Base-by-base conservation (phyloP, 2,113 vertebrate species). In the Sclerurus mexicanus region DNA sequence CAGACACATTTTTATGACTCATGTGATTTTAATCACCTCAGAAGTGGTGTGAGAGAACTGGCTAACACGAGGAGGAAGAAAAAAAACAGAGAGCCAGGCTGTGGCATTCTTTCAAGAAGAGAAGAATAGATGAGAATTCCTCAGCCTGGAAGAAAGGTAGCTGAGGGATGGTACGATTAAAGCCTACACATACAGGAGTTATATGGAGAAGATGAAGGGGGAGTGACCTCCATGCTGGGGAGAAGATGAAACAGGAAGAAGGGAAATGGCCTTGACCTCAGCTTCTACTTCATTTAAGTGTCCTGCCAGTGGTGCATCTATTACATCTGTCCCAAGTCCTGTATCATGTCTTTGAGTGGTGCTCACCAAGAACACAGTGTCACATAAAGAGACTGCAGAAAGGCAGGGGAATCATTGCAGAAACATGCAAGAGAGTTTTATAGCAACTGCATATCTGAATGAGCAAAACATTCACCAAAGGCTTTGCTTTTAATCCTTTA, bases 221-320 rank as follows among this genome's bases (percentile, higher is more conserved):
- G 92, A 93, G 88, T 96, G 69, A 96, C 76, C 53, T 96, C 31
- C 75, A 55, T 0, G 1, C 47, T 68, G 47, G 53, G 56, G 49
- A 92, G 62, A 87, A 40, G 60, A 93, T 96, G 64, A 94, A 96
- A 93, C 18, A 81, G 81, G 63, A 69, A 77, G 33, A 95, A 66
- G 42, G 60, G 58, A 80, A 93, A 82, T 75, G 76, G 28, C 76
- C 85, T 81, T 86, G 79, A 93, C 93, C 67, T 27, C 63, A 59
- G 1, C 52, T 94, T 81, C 56, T 37, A 81, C 76, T 91, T 96
- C 47, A 73, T 58, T 30, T 53, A 44, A 73, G 49, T 89, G 37
- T 89, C 64, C 46, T 90, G 73, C 49, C 37, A 81, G 76, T 58
- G 68, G 64, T 0, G 0, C 5, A 6, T 68, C 90, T 90, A 86